Evolutionary conservation across 2,113 vertebrate genomes (phyloP).

Genomic region (Apteryx owenii): DNA sequence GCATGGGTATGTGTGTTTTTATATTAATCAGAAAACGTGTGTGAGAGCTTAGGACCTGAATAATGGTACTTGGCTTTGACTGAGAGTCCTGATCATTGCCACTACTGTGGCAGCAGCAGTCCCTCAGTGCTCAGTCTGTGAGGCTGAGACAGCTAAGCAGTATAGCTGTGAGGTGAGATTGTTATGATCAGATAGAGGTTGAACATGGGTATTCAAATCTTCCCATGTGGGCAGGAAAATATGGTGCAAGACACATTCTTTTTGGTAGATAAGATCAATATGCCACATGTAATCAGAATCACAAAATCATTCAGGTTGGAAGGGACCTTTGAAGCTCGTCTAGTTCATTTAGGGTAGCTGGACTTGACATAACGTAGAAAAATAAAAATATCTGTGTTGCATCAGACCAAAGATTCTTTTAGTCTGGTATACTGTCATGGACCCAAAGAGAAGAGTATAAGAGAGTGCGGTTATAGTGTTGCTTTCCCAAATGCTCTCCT

Average conservation of each 20-base stretch:
- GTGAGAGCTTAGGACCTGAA: background rate
- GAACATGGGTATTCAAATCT: background rate
- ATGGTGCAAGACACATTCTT: background rate
- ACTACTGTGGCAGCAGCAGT: background rate
- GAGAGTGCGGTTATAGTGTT: background rate
- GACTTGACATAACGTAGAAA: background rate
- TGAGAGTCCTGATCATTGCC: background rate
- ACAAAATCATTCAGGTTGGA: background rate
- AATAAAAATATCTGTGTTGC: fast-evolving
- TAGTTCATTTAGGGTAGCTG: background rate
- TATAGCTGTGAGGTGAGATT: background rate
- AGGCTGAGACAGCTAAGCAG: background rate
- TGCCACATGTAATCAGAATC: background rate
- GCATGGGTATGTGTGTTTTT: background rate
- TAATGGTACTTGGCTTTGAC: background rate
- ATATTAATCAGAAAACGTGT: background rate
- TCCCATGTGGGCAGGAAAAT: background rate
- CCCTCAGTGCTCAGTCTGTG: background rate
- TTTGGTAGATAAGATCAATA: background rate
- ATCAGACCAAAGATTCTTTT: background rate
- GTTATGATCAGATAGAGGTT: background rate
- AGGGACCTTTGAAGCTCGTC: background rate
- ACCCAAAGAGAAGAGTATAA: background rate
- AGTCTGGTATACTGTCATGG: background rate
- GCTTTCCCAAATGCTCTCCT: background rate